phyloP scores from a whole-genome alignment of 92 coral and sea anemone genomes.

The Zoanthus gigantus region DNA sequence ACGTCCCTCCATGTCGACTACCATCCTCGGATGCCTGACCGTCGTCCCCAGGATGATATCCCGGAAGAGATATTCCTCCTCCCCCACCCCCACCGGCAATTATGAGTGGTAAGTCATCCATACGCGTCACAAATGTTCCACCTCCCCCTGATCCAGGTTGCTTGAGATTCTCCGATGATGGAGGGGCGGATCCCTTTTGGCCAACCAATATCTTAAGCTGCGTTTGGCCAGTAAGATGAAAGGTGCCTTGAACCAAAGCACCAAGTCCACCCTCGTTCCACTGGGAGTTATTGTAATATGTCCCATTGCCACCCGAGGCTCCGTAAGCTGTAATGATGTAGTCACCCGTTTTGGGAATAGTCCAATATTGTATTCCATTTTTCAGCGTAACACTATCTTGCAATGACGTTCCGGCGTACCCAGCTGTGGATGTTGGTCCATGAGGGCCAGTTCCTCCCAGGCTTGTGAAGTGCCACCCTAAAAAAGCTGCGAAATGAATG shows the following conservation, averaged over 20 bases:
- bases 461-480: conserved; percentile 23
- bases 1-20: conserved; percentile 42
- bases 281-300: conserved; percentile 13
- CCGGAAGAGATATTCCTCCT: conserved; percentile 48
- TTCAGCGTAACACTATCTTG: conserved; percentile 43
- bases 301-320: conserved; percentile 64
- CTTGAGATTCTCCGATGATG: background rate
- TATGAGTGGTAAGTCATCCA: conserved; percentile 41
- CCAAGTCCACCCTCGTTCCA: conserved; percentile 64
- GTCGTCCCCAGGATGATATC: conserved; percentile 46
- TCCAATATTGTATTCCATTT: conserved; percentile 66
- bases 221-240: conserved; percentile 20
- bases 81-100: conserved; percentile 72
- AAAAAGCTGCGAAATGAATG: background rate
- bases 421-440: conserved; percentile 50
- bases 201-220: conserved; percentile 59
- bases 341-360: conserved; percentile 55
- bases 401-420: conserved; percentile 56
- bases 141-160: conserved; percentile 66
- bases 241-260: conserved; percentile 49
- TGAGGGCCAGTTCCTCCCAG: conserved; percentile 45
- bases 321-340: conserved; percentile 56
- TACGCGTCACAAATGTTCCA: conserved; percentile 54
- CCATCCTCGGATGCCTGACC: conserved; percentile 57
- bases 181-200: conserved; percentile 39